Percentiles rank a stretch among this genome's conserved stretches.
phyloP scores from a whole-genome alignment of 2,113 vertebrate genomes.

The Zosterops borbonicus region DNA sequence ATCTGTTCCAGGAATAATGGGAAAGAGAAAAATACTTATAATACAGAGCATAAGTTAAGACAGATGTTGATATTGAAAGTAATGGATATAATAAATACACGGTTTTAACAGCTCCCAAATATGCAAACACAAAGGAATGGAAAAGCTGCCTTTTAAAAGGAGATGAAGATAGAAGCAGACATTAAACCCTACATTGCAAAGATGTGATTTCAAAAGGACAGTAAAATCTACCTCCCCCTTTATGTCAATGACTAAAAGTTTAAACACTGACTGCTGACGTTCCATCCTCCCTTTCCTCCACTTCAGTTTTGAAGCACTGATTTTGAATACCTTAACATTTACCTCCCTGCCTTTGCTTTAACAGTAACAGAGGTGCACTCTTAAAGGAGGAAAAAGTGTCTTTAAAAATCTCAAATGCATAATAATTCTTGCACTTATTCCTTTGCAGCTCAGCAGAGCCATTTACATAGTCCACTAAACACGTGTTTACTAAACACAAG shows the following conservation, averaged over 20 bases:
- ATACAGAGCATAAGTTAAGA: neutral
- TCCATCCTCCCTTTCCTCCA: neutral
- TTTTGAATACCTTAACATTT: neutral
- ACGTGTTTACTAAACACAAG: constrained; percentile 78
- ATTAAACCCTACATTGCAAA: neutral
- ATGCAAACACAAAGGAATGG: neutral
- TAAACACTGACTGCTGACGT: neutral
- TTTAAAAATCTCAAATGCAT: neutral
- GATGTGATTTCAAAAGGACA: neutral
- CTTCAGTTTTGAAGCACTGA: neutral
- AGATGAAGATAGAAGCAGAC: neutral
- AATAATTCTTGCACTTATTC: neutral
- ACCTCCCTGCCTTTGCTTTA: neutral
- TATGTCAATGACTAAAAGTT: neutral
- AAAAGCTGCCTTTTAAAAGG: neutral
- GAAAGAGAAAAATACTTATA: neutral
- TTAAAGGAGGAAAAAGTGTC: neutral
- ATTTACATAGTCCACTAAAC: constrained; percentile 66
- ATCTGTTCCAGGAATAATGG: neutral
- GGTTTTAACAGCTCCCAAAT: neutral
- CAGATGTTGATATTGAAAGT: neutral
- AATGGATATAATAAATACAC: neutral
- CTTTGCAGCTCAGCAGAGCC: constrained; percentile 28
- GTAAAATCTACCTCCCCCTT: neutral
- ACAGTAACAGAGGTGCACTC: neutral